Evolutionary conservation across 1,140 invertebrate genomes (phyloP), one percentile per base, ranked within the genome.

Genomic region (Tetramorium parvispinum): DNA sequence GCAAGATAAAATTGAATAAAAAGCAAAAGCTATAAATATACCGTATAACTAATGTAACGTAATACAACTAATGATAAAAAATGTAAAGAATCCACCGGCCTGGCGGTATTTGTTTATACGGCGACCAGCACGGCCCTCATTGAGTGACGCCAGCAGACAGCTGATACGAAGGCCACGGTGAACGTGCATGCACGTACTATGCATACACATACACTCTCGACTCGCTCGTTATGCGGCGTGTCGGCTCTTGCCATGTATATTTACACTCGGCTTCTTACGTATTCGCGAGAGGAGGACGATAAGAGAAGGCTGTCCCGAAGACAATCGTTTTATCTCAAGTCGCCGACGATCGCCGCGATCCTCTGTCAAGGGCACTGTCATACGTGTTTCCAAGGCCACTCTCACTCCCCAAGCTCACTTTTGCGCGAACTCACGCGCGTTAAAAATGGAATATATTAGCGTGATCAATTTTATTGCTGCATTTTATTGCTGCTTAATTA

Each of bases 91-190:
- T 32, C 21, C 43, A 43, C 6, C 18, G 24, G 37, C 57, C 21
- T 3, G 24, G 24, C n/a, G 46, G 46, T 61, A 75, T 61, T 68
- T 83, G 79, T 59, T 75, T 82, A 32, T 32, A 73, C 24, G 68
- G 8, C 27, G 18, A 59, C 24, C 18, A 59, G 40, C 79, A 73
- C 53, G 79, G 40, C 27, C 18, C 24, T 59, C 79, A 75, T 75
- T 75, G 66, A 83, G n/a, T 73, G 68, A 83, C 53, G 53, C 53
- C 68, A 75, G 68, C 53, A 37, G 68, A 83, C 79, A 83, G 79
- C 79, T 83, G 79, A 83, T 83, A 83, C 79, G 68, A 75, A 83
- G 79, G 79, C 68, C 68, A 53, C 32, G 63, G 46, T 37, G 21
- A 71, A 49, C 53, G 79, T 83, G 53, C 53, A 61, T 46, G n/a